phyloP scores from a whole-genome alignment of 2,113 vertebrate genomes.

The Empidonax traillii region DNA sequence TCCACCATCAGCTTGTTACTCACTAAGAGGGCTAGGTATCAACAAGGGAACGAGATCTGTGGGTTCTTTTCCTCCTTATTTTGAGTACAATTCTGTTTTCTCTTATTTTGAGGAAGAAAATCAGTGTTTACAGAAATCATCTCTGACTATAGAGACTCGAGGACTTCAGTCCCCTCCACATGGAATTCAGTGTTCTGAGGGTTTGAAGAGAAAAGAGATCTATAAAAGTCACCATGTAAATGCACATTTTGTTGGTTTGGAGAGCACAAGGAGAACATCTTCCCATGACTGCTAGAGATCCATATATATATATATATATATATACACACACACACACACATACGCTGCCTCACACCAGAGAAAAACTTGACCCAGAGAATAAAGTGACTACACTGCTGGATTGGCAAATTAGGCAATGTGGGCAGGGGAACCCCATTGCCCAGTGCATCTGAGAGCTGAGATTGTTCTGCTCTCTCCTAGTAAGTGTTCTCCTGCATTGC shows the following conservation, averaged over 20 bases:
- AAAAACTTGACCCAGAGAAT: not conserved
- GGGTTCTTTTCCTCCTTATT: not conserved
- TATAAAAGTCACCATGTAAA: not conserved
- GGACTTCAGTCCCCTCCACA: not conserved
- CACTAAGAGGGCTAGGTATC: not conserved
- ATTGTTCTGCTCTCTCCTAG: not conserved
- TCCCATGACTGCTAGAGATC: not conserved
- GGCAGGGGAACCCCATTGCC: fast-evolving
- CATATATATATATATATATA: not conserved
- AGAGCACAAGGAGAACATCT: not conserved
- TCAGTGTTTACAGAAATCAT: not conserved
- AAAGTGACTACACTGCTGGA: not conserved
- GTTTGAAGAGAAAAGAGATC: not conserved
- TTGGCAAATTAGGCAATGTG: not conserved
- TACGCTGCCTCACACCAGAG: not conserved
- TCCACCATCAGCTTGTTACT: not conserved
- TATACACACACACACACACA: fast-evolving
- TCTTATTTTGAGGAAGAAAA: not conserved
- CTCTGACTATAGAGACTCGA: not conserved
- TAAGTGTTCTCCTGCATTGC: not conserved
- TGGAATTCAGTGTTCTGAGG: not conserved
- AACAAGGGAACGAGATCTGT: not conserved
- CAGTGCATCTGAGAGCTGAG: not conserved
- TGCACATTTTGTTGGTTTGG: not conserved
- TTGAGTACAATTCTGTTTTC: not conserved